Base-by-base conservation (phyloP, 2,797 vertebrate species). In the Myotis pilosus region DNA sequence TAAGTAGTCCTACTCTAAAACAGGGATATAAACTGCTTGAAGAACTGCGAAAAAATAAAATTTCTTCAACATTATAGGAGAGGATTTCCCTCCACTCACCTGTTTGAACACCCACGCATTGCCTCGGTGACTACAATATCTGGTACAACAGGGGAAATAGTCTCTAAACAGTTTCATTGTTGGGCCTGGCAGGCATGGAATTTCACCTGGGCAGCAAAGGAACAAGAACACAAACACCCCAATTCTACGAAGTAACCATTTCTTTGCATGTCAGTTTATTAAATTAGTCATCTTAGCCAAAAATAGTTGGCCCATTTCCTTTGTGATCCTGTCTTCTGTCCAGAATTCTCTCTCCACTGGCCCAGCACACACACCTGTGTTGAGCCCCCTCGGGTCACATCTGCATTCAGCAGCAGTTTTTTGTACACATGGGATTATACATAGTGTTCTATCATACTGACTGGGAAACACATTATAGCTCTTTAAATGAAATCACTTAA, bases 201-300 rank as follows among this genome's bases (percentile, higher is more conserved):
- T 20, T 86, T 66, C 15, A 96, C 66, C 89, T 55, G 90, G 53
- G 53, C 88, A 96, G 83, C 6, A 78, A 60, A 82, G 83, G 17
- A 72, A 80, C 84, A 92, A 1, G 9, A 13, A 91, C 30, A 22
- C 1, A 0, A 33, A 94, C 36, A 93, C 85, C 49, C 53, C 20
- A 17, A 79, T 96, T 95, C 53, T 95, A 81, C 87, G 47, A 94
- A 75, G 71, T 95, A 95, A 84, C n/a, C 64, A 62, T 78, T 89
- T 36, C 84, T 87, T 89, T 94, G 91, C 79, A 0, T 30, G 89
- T n/a, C 16, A 17, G 5, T 96, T 96, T 92, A 68, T 69, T 88
- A 75, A 72, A 78, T 86, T 91, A 94, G 79, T 86, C 80, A 55
- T 28, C n/a, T 10, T 1, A 23, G 41, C 38, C 75, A 71, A 75